A percentile compares a stretch with the other conserved stretches of the same genome.
Conservation (phyloP, 2,113 vertebrate species). For the Bos taurus region DNA sequence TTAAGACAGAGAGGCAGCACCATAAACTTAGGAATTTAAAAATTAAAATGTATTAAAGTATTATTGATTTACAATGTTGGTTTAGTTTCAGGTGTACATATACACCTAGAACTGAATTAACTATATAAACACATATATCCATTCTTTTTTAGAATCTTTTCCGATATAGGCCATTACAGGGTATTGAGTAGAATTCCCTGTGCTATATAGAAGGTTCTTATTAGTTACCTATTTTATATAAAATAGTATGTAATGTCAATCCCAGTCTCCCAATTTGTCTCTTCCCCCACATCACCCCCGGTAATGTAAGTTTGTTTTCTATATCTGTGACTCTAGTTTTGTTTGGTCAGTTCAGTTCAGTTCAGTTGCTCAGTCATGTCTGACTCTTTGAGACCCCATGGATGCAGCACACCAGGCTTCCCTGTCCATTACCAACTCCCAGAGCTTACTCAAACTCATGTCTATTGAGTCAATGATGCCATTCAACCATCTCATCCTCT, state of each 20-base stretch:
- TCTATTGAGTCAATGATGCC: not conserved
- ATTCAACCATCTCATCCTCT: not conserved
- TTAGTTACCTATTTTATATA: not conserved
- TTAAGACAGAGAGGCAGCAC: not conserved
- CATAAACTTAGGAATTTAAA: not conserved
- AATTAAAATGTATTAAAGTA: not conserved
- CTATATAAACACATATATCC: not conserved
- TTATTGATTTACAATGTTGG: not conserved
- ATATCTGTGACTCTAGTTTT: not conserved
- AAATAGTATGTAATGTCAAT: not conserved
- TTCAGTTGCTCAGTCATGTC: not conserved
- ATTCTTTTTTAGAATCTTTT: not conserved
- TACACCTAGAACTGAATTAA: not conserved
- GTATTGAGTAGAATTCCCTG: not conserved
- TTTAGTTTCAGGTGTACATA: not conserved
- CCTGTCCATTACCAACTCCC: not conserved
- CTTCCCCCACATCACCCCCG: fast-evolving
- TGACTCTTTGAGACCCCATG: not conserved
- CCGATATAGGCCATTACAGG: not conserved
- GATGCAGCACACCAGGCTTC: not conserved
- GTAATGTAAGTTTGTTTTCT: not conserved
- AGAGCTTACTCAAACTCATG: not conserved
- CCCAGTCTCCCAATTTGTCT: not conserved
- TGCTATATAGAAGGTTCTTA: not conserved
- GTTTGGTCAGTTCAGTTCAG: not conserved